phyloP scores from a whole-genome alignment of 2,888 invertebrate genomes.

The Oscheius sp. region DNA sequence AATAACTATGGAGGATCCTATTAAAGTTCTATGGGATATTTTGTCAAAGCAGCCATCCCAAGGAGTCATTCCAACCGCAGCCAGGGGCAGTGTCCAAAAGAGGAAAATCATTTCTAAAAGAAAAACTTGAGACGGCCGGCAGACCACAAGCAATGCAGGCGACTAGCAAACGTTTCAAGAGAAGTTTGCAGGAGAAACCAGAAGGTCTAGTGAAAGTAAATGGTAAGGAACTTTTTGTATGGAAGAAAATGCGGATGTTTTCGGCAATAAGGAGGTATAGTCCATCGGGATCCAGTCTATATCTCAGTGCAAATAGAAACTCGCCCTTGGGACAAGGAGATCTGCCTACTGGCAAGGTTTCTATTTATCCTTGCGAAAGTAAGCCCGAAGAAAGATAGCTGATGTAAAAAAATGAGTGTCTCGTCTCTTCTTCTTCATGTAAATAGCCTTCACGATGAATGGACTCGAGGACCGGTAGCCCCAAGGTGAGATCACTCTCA shows the following conservation, averaged over 20 bases:
- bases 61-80: neutral
- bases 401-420: conserved; percentile 6
- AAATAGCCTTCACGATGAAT: conserved; percentile 17
- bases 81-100: neutral
- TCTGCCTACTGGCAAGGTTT: conserved; percentile 1
- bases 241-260: conserved; percentile 29
- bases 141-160: too few species aligned
- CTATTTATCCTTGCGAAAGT: conserved; percentile 17
- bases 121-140: neutral
- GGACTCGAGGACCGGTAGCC: conserved; percentile 31
- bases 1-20: conserved; percentile 21
- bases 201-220: neutral
- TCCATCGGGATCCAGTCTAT: conserved; percentile 13
- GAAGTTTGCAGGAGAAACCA: neutral
- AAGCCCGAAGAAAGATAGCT: conserved; percentile 20
- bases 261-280: conserved; percentile 9
- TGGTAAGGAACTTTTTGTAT: neutral
- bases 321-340: conserved; percentile 5
- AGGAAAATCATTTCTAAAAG: neutral
- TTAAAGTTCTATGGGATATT: conserved; percentile 1
- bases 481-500: conserved; percentile 30
- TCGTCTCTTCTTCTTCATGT: conserved; percentile 1
- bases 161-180: neutral
- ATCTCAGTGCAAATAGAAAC: conserved; percentile 27
- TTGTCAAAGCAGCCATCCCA: conserved; percentile 29